These are phyloP conservation scores for Discoglossus pictus DNA, from an alignment of 2,797 vertebrate genomes.

Conservation along the genomic window DNA sequence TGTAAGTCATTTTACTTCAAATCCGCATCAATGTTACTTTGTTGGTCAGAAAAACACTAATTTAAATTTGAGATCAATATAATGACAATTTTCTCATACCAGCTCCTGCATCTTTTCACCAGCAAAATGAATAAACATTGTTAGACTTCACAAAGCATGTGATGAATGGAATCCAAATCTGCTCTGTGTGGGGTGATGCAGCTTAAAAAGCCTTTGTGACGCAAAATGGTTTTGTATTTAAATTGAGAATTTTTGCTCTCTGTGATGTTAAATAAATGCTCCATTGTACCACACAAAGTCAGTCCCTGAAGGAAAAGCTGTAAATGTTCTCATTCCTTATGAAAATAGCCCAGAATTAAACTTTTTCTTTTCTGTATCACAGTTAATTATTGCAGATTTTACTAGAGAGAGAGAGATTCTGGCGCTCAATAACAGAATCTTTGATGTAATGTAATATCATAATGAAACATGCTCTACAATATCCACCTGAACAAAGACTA, in stretches of 20 bases:
- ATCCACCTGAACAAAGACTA: too few relatives aligned
- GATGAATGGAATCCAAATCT: too few relatives aligned
- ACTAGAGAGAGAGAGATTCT: too few relatives aligned
- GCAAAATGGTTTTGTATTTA: too few relatives aligned
- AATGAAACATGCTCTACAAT: too few relatives aligned
- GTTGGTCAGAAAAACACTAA: conserved; percentile 35
- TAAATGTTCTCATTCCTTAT: neutral
- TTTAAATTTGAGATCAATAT: conserved; percentile 33
- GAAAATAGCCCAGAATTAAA: neutral
- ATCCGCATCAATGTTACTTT: conserved; percentile 23
- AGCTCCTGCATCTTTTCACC: conserved; percentile 11
- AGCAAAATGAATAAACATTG: conserved; percentile 21
- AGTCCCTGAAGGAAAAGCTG: neutral
- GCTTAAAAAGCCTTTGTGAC: too few relatives aligned
- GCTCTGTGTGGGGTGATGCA: too few relatives aligned
- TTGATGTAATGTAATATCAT: too few relatives aligned
- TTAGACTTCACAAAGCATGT: conserved; percentile 17
- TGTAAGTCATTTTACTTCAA: conserved; percentile 17
- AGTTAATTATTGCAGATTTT: too few relatives aligned
- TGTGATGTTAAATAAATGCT: conserved; percentile 46
- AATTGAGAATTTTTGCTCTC: too few relatives aligned
- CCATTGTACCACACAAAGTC: neutral
- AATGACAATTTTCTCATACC: conserved; percentile 31
- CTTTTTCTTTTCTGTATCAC: too few relatives aligned
- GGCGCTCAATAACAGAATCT: too few relatives aligned